A percentile compares a stretch with the other conserved stretches of the same genome.
These are phyloP conservation scores for Brachyrhaphis roseni DNA, from an alignment of 2,797 vertebrate genomes.

Conservation along the genomic window DNA sequence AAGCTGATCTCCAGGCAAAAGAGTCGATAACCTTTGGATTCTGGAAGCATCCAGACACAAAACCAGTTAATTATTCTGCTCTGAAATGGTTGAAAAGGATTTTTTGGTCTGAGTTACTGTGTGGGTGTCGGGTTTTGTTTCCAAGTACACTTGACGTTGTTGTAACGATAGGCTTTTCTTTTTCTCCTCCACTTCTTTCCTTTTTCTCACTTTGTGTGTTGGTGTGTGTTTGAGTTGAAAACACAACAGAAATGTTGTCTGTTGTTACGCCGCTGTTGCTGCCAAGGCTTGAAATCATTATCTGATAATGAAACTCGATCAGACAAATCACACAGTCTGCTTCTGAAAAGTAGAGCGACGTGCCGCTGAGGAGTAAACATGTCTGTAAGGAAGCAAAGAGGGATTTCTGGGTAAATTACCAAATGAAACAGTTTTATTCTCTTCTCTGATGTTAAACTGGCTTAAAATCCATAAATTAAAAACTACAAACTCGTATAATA, in stretches of 20 bases:
- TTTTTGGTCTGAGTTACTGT: slow-evolving; percentile 29
- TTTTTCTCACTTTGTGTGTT: slow-evolving; percentile 7
- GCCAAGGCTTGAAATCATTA: slow-evolving; percentile 4
- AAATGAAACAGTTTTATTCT: neutral
- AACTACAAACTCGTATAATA: neutral
- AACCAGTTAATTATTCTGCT: slow-evolving; percentile 51
- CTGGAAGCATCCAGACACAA: slow-evolving; percentile 49
- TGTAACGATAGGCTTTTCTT: slow-evolving; percentile 15
- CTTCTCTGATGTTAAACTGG: neutral
- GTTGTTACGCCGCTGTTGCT: neutral
- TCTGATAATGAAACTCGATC: neutral
- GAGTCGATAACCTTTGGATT: slow-evolving; percentile 33
- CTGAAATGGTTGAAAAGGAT: slow-evolving; percentile 33
- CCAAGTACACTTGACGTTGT: slow-evolving; percentile 23
- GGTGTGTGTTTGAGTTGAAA: neutral
- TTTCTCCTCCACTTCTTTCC: slow-evolving; percentile 11
- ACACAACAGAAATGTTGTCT: neutral
- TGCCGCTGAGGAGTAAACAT: neutral
- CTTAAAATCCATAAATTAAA: neutral
- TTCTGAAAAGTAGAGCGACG: neutral
- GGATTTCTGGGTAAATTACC: neutral
- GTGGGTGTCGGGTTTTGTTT: slow-evolving; percentile 38
- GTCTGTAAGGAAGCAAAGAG: neutral
- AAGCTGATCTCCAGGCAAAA: slow-evolving; percentile 34
- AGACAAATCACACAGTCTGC: neutral